These are phyloP conservation scores for Cygnus atratus DNA, from an alignment of 2,113 vertebrate species.

Conservation along the genomic window DNA sequence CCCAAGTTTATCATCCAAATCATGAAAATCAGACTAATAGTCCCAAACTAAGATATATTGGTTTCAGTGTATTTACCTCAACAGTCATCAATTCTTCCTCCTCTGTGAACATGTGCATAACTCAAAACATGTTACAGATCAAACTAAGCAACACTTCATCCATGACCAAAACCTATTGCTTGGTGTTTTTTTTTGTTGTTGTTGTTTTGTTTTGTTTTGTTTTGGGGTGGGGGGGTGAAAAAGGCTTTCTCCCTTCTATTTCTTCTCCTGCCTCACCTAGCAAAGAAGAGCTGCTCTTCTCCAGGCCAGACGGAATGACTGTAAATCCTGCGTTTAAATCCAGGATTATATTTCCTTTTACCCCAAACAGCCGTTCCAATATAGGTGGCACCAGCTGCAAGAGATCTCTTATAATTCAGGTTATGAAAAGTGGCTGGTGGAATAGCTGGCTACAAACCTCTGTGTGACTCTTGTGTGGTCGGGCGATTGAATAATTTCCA, in stretches of 20 bases:
- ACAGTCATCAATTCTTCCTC: not conserved
- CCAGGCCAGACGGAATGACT: not conserved
- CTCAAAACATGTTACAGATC: not conserved
- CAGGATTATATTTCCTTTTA: not conserved
- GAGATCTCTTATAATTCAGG: not conserved
- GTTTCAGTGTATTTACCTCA: not conserved
- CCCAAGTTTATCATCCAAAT: not conserved
- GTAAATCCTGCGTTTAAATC: not conserved
- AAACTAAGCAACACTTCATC: not conserved
- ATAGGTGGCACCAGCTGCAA: not conserved
- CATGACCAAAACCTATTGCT: not conserved
- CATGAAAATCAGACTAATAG: not conserved
- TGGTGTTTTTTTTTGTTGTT: not conserved
- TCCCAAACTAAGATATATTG: not conserved
- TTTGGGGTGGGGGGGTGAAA: not conserved
- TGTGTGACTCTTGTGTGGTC: not conserved
- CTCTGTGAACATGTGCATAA: not conserved
- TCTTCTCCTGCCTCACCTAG: not conserved
- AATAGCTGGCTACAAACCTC: not conserved
- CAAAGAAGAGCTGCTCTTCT: not conserved
- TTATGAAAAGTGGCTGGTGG: not conserved
- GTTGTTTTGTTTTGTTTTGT: no score
- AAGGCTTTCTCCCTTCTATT: not conserved
- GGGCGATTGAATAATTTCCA: not conserved
- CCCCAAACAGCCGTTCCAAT: not conserved